Conservation (phyloP, 2,888 invertebrate genomes). For the Tenthredo amoena region DNA sequence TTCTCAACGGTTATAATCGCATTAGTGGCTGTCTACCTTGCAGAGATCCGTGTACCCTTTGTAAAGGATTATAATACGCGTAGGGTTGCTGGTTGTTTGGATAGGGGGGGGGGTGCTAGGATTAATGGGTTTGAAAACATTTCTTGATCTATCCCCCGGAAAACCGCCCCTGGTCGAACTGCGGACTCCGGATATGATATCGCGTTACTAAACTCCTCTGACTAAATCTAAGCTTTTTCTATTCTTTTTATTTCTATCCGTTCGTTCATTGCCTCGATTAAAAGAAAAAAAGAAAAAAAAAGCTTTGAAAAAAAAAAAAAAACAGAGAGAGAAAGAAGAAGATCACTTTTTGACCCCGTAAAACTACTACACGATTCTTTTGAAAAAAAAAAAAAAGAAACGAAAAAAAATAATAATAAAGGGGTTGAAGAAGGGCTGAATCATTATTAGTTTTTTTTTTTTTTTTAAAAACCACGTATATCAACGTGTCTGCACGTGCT, state of each 20-base stretch:
- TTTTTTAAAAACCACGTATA: background rate
- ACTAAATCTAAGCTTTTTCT: background rate
- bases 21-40: background rate
- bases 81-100: conserved; percentile 24
- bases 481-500: conserved; percentile 4
- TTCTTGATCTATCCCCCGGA: background rate
- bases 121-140: conserved; percentile 36
- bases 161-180: background rate
- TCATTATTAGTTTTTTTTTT: background rate
- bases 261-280: background rate
- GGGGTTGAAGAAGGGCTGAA: background rate
- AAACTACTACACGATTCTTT: background rate
- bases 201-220: background rate
- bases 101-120: conserved; percentile 7
- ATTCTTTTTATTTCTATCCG: background rate
- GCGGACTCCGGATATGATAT: background rate
- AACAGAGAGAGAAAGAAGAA: background rate
- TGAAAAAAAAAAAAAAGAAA: background rate
- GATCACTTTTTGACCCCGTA: background rate
- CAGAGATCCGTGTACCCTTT: background rate
- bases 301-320: background rate
- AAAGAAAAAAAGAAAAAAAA: background rate
- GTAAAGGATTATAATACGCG: conserved; percentile 28
- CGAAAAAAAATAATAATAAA: background rate
- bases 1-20: conserved; percentile 50